These are phyloP conservation scores for Ctenicera cuprea DNA, from an alignment of 2,888 invertebrate genomes.

Conservation along the genomic window DNA sequence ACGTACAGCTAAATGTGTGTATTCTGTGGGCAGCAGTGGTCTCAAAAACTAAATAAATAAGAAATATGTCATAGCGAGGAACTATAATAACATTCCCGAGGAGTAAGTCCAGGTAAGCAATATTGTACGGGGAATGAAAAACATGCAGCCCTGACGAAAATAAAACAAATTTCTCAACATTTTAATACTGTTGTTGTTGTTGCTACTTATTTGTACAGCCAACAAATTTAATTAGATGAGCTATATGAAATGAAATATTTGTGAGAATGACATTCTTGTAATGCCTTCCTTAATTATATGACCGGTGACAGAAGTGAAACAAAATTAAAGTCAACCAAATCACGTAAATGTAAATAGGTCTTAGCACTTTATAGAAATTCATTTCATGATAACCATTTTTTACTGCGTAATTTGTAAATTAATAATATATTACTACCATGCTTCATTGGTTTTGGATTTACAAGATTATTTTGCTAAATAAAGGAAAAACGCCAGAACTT, in stretches of 20 bases:
- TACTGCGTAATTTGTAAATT: no score
- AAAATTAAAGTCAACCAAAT: not conserved
- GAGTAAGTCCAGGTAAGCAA: constrained; percentile 23
- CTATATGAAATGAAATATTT: constrained; percentile 8
- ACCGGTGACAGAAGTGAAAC: not conserved
- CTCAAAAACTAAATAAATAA: no score
- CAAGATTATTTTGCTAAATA: no score
- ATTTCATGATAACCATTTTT: no score
- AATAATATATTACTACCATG: no score
- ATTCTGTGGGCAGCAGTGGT: no score
- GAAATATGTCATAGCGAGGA: constrained; percentile 5
- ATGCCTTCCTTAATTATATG: not conserved
- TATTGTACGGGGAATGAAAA: constrained; percentile 18
- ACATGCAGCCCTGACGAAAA: constrained; percentile 22
- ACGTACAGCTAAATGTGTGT: no score
- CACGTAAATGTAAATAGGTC: no score
- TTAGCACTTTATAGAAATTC: no score
- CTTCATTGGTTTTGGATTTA: no score
- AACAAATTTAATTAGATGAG: constrained; percentile 7
- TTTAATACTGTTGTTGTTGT: constrained; percentile 13
- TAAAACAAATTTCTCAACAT: constrained; percentile 11
- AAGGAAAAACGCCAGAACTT: no score
- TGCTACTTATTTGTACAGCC: constrained; percentile 9
- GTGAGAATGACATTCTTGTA: not conserved
- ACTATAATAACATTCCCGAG: constrained; percentile 15